Percentiles rank a stretch among this genome's conserved stretches.
phyloP scores from a whole-genome alignment of 2,888 invertebrate species.

The Pseudanteris insignis region DNA sequence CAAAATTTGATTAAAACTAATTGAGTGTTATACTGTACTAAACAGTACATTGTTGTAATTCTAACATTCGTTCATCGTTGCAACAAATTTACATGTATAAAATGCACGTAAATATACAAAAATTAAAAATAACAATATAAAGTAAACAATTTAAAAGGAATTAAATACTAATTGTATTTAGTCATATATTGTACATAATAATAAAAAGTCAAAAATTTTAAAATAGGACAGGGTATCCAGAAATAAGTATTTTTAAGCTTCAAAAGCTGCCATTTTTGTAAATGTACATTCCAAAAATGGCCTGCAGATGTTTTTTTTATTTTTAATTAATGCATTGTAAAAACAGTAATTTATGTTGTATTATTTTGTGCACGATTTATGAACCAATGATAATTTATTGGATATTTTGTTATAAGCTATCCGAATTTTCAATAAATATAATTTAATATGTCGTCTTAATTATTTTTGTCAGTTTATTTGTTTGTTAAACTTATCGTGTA shows the following conservation, averaged over 20 bases:
- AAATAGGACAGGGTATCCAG: constrained; percentile 36
- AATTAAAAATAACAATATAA: constrained; percentile 5
- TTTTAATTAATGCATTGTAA: constrained; percentile 15
- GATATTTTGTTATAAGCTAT: not conserved
- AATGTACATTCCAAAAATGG: constrained; percentile 22
- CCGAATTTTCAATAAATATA: too few species aligned
- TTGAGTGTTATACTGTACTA: constrained; percentile 24
- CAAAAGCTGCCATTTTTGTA: constrained; percentile 19
- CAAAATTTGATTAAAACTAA: constrained; percentile 8
- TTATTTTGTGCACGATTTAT: constrained; percentile 27
- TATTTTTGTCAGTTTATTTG: not conserved
- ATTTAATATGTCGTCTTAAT: constrained; percentile 1
- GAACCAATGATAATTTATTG: constrained; percentile 12
- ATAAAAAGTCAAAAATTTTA: constrained; percentile 1
- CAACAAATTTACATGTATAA: constrained; percentile 11
- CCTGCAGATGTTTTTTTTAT: constrained; percentile 13
- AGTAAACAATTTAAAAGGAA: too few species aligned
- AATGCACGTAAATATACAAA: constrained; percentile 12
- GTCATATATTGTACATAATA: constrained; percentile 24
- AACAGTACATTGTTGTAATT: constrained; percentile 20
- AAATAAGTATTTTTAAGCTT: constrained; percentile 1
- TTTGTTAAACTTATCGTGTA: constrained; percentile 15
- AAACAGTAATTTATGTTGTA: constrained; percentile 5
- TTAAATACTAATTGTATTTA: constrained; percentile 6
- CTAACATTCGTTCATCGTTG: constrained; percentile 29